Evolutionary conservation across 1,140 invertebrate species (phyloP).

Genomic region (Intoshia linei): DNA sequence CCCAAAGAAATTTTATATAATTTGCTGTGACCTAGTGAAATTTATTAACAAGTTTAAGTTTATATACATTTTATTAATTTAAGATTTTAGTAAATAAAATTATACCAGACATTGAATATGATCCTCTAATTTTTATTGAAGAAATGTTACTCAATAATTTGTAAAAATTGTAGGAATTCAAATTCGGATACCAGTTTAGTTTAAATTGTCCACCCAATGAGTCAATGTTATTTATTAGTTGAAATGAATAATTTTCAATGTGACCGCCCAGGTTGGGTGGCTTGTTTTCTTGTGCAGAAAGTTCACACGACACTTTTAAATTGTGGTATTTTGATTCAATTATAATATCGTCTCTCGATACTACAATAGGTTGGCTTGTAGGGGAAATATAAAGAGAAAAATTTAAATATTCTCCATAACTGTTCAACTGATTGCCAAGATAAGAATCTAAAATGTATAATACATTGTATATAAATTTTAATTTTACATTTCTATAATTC

Average conservation of each 20-base stretch:
- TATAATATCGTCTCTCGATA: too few species aligned
- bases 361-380: too few species aligned
- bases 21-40: background rate
- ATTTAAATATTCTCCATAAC: too few species aligned
- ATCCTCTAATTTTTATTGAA: constrained; percentile 60
- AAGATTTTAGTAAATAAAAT: background rate
- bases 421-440: constrained; percentile 57
- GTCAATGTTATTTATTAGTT: constrained; percentile 16
- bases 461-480: too few species aligned
- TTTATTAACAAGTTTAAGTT: background rate
- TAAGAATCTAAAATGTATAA: constrained; percentile 36
- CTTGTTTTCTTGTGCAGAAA: constrained; percentile 57
- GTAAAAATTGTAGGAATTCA: constrained; percentile 52
- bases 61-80: background rate
- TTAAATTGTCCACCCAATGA: constrained; percentile 38
- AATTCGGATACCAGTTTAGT: constrained; percentile 49
- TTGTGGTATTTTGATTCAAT: too few species aligned
- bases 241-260: constrained; percentile 19
- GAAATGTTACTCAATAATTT: constrained; percentile 62
- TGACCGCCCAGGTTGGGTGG: constrained; percentile 33
- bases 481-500: too few species aligned
- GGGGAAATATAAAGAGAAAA: too few species aligned
- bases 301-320: constrained; percentile 50
- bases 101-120: constrained; percentile 39
- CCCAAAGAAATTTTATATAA: background rate